Conservation (phyloP, 2,113 vertebrate species). For the Bucco capensis region DNA sequence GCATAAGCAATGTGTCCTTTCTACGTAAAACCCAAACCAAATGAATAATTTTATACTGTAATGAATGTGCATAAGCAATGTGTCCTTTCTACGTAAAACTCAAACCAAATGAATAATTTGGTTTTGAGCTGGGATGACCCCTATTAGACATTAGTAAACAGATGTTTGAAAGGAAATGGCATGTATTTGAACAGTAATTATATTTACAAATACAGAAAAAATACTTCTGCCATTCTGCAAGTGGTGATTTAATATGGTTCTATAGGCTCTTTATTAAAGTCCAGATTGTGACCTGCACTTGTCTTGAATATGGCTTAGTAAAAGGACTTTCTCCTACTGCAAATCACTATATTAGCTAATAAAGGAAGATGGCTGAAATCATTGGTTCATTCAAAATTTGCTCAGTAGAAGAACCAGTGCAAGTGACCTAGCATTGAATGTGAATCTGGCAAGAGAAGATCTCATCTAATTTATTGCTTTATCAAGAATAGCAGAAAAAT, state of each 20-base stretch:
- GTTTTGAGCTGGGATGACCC: not conserved
- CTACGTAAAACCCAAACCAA: not conserved
- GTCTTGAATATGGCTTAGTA: not conserved
- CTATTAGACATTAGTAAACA: not conserved
- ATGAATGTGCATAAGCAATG: not conserved
- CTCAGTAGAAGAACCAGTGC: too few species aligned
- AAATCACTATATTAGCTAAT: not conserved
- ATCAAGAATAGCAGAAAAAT: not conserved
- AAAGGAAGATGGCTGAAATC: not conserved
- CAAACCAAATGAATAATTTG: not conserved
- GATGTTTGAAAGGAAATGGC: not conserved
- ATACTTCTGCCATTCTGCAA: not conserved
- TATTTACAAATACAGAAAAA: not conserved
- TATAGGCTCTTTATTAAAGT: not conserved
- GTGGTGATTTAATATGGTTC: not conserved
- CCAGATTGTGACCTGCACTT: not conserved
- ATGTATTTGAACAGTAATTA: not conserved
- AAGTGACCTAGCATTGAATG: not conserved
- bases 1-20: not conserved
- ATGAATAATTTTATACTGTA: not conserved
- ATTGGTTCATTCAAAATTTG: too few species aligned
- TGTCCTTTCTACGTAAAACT: not conserved
- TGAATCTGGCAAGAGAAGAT: not conserved
- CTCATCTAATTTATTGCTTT: not conserved
- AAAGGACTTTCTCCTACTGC: not conserved